Base-by-base conservation (phyloP, 2,888 invertebrate species). In the Eilema sororculum region DNA sequence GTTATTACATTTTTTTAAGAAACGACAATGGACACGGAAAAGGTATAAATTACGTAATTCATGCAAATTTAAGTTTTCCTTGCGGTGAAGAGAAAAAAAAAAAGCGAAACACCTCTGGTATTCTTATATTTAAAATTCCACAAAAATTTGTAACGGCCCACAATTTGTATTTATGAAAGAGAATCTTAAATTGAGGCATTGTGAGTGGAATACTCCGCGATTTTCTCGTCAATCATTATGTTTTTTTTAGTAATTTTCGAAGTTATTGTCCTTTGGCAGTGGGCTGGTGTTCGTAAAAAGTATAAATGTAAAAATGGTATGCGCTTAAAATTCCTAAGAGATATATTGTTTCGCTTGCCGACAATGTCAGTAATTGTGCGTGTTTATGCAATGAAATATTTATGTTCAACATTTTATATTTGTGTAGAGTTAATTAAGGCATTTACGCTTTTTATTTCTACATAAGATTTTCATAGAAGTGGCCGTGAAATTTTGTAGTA, bases 1-100 rank as follows among this genome's bases (percentile, higher is more conserved):
- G 41, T 41, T 57, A 41, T 33, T 57, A 33, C 1, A 22, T 30
- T 68, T 65, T 37, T 68, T 61, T 56, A n/a, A 22, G 79, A 64
- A 85, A 87, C 86, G 84, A 85, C 86, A 89, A 87, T 85, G 84
- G 78, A 80, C 75, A 77, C 75, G 73, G 74, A 82, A 80, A 78
- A 78, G 73, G 82, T 84, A 86, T 87, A 87, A 91, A 91, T 91
- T 90, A 88, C 86, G 82, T 88, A 90, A 91, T 90, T 91, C 84
- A 91, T 90, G 90, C 85, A 90, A 91, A 91, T 90, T 89, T 83
- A 69, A 78, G 84, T 84, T 78, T 81, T 82, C 79, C 83, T 75
- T 79, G 78, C 76, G 74, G 72, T 75, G 57, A 57, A 30, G n/a
- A 30, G n/a, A 30, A 13, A 46, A 46, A 70, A 75, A 80, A 76